Conservation (phyloP, 2,113 vertebrate genomes). For the Myotis brandtii region DNA sequence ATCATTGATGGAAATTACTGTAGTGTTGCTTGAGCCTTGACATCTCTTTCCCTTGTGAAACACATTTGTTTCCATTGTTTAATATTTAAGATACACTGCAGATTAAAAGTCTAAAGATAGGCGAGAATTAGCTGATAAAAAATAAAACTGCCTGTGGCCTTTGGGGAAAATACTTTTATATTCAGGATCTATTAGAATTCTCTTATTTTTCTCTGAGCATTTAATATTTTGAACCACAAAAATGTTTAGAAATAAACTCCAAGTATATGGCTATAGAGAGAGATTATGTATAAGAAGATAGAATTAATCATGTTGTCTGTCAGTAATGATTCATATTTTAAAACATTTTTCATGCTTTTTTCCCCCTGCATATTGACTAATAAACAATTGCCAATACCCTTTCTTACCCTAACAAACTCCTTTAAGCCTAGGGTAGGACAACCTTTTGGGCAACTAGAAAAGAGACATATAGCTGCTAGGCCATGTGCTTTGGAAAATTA, state of each 20-base stretch:
- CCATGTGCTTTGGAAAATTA: not conserved
- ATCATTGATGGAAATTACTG: constrained; percentile 57
- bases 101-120: constrained; percentile 34
- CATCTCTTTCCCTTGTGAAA: constrained; percentile 71
- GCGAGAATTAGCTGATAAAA: constrained; percentile 41
- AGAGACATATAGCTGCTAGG: too few relatives aligned
- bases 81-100: constrained; percentile 42
- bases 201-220: not conserved
- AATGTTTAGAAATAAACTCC: constrained; percentile 43
- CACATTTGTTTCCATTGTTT: constrained; percentile 62
- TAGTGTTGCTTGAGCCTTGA: constrained; percentile 16
- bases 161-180: constrained; percentile 49
- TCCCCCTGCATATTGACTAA: not conserved
- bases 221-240: not conserved
- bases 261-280: not conserved
- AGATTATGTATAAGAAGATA: not conserved
- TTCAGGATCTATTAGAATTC: not conserved
- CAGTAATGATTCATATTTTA: not conserved
- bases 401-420: not conserved
- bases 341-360: not conserved
- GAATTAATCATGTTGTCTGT: not conserved
- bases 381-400: not conserved
- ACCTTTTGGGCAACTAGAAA: not conserved
- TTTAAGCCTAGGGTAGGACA: not conserved
- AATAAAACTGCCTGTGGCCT: constrained; percentile 41